Evolutionary conservation across 53 echinoderm and acorn worm species (phyloP).

Genomic region (Apostichopus leukothele): DNA sequence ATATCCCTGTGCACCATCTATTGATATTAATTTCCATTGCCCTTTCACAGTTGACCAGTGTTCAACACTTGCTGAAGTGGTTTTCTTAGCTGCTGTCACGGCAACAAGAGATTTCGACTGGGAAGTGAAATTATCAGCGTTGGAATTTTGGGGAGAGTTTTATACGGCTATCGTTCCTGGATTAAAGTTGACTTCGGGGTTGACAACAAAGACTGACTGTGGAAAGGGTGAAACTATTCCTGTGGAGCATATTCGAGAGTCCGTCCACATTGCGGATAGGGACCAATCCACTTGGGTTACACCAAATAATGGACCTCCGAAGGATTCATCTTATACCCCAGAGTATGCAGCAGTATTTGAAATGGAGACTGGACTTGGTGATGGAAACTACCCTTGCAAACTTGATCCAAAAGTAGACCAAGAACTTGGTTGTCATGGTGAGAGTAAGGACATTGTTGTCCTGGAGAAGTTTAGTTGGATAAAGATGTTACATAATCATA

Average conservation of each 20-base stretch:
- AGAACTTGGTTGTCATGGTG: background rate
- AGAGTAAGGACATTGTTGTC: background rate
- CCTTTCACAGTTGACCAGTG: slow-evolving; percentile 3
- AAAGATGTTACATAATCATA: background rate
- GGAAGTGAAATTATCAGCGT: slow-evolving; percentile 75
- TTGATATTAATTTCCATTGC: background rate
- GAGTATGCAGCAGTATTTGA: background rate
- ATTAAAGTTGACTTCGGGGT: background rate
- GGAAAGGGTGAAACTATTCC: background rate
- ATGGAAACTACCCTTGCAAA: background rate
- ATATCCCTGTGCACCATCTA: too few relatives aligned
- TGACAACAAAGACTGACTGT: background rate
- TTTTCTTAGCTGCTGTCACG: slow-evolving; percentile 15
- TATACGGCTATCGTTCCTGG: slow-evolving; percentile 26
- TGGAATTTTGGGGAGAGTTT: slow-evolving; percentile 63
- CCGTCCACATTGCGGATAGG: background rate
- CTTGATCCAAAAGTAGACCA: background rate
- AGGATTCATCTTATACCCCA: background rate
- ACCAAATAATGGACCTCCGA: background rate
- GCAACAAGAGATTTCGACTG: slow-evolving; percentile 72
- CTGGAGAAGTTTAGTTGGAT: background rate
- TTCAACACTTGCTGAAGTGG: background rate
- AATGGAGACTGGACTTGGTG: background rate
- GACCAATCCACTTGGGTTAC: background rate
- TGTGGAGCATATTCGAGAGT: background rate